These are phyloP conservation scores for Lynx canadensis DNA, from an alignment of 2,113 vertebrate genomes.

Conservation along the genomic window DNA sequence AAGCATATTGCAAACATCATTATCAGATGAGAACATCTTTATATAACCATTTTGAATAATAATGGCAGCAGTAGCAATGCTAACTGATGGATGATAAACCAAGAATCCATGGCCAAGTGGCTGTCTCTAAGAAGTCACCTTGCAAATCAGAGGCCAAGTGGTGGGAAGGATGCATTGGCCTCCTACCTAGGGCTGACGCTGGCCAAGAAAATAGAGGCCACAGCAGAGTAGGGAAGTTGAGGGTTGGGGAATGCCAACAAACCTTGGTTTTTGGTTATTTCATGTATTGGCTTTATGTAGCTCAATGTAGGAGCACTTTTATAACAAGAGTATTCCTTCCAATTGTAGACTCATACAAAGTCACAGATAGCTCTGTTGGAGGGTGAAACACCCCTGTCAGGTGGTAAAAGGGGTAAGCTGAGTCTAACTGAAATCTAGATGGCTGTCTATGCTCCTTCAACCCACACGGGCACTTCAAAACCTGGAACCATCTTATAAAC, in stretches of 20 bases:
- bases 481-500: not conserved
- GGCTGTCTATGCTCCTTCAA: not conserved
- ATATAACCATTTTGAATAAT: constrained; percentile 55
- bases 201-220: not conserved
- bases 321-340: not conserved
- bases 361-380: not conserved
- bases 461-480: not conserved
- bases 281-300: not conserved
- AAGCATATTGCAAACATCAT: constrained; percentile 50
- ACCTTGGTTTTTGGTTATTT: not conserved
- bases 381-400: not conserved
- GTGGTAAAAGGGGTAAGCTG: not conserved
- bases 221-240: not conserved
- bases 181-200: not conserved
- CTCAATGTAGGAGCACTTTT: not conserved
- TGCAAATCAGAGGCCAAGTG: not conserved
- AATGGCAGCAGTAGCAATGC: constrained; percentile 6
- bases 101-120: not conserved
- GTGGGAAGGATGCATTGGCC: not conserved
- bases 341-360: not conserved
- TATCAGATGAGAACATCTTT: constrained; percentile 42
- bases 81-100: constrained; percentile 27
- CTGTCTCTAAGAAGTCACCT: not conserved
- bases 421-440: not conserved
- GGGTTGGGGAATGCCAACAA: no score